Evolutionary conservation across 1,140 invertebrate species (phyloP), one percentile per base, ranked within the genome.

Genomic region (Bradysia coprophila): DNA sequence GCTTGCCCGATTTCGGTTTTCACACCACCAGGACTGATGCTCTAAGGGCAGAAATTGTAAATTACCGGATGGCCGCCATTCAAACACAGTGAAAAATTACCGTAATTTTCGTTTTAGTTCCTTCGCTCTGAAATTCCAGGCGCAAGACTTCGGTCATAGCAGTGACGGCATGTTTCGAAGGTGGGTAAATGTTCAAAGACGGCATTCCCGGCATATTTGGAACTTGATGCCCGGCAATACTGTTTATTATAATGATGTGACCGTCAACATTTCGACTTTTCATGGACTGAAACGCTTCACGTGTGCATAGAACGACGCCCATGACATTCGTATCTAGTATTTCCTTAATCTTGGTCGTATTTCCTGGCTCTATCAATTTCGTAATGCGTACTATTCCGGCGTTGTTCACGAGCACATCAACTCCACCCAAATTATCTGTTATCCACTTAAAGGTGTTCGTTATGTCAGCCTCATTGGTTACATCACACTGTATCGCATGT

Each of bases 351-450:
- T 28, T 21, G n/a, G 38, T 18, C 3, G 36, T 31, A 21, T 38
- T 31, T 4, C 21, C 24, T n/a, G 15, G n/a, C n/a, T 43, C 38
- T 3, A 44, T 2, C 16, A 40, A 15, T 15, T n/a, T 22, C 8
- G 13, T 37, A 21, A 15, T n/a, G 40, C 24, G 21, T 19, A 40
- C 0, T 0, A 68, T 39, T 2, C 69, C 76, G 21, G 73, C 76
- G 51, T 76, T 77, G 51, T 79, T 80, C 23, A 81, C 61, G 15
- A 76, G 64, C 8, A 79, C 65, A 49, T 79, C 71, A 3, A 78
- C 56, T 4, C 69, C 66, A 6, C 72, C 72, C 41, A 73, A 58
- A 5, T 69, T 54, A 2, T 52, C 46, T 6, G 69, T 56, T 2
- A 75, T 66, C 57, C 65, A 68, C 32, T 67, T 58, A 51, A 81